Percentiles rank a stretch among this genome's conserved stretches.
Conservation (phyloP, 2,888 invertebrate genomes). For the Leucophenga maculata region DNA sequence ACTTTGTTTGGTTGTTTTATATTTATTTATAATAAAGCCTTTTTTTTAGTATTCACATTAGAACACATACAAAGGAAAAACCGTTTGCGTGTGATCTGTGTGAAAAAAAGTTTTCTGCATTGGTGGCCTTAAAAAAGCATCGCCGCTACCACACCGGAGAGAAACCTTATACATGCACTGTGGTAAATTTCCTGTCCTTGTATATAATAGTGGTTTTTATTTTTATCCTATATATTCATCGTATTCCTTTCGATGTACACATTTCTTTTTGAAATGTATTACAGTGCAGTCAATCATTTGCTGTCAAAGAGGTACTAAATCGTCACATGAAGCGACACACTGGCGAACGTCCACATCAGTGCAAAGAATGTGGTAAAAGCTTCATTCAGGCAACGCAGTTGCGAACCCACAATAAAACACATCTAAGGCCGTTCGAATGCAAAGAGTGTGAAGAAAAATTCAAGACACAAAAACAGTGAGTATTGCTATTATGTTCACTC, state of each 20-base stretch:
- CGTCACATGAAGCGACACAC: constrained; percentile 82
- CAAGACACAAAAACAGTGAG: constrained; percentile 68
- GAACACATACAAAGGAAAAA: constrained; percentile 79
- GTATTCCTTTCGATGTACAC: neutral
- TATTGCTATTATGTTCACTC: neutral
- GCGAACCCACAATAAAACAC: constrained; percentile 81
- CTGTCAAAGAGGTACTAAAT: constrained; percentile 87
- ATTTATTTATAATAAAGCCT: constrained; percentile 18
- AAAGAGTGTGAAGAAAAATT: constrained; percentile 73
- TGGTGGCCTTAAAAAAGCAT: constrained; percentile 85
- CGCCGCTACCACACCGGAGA: constrained; percentile 77
- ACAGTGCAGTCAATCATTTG: constrained; percentile 84
- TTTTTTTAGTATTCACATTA: constrained; percentile 75
- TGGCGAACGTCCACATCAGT: constrained; percentile 70
- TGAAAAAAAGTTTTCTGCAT: constrained; percentile 79
- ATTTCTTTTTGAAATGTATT: constrained; percentile 36
- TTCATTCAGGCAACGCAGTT: constrained; percentile 89
- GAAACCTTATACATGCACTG: constrained; percentile 79
- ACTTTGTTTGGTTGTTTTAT: neutral
- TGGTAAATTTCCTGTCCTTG: constrained; percentile 71
- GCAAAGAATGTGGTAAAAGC: constrained; percentile 79
- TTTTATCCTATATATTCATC: neutral
- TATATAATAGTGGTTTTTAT: too few species aligned
- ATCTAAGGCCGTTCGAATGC: constrained; percentile 82
- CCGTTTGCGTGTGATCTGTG: constrained; percentile 84